Evolutionary conservation across 1,140 invertebrate genomes (phyloP).

Genomic region (Geopemphigus sp.): DNA sequence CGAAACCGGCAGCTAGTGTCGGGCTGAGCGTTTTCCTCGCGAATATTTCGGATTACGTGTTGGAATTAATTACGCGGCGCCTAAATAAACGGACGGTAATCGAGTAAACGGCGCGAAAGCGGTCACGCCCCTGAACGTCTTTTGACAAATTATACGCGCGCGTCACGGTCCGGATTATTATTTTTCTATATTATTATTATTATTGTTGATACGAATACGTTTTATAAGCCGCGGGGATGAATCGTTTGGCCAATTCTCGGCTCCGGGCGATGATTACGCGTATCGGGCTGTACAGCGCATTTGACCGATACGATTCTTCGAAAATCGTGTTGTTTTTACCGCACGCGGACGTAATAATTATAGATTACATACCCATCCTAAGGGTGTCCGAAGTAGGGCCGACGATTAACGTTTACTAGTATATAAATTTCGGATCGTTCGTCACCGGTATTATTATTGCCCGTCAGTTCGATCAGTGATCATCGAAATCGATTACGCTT

Average conservation of each 20-base stretch:
- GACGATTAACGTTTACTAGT: background rate
- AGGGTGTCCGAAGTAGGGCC: slow-evolving; percentile 36
- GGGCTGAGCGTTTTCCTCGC: background rate
- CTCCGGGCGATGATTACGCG: slow-evolving; percentile 7
- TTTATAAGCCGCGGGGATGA: slow-evolving; percentile 1
- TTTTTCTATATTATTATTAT: background rate
- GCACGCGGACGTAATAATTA: background rate
- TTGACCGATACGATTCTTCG: slow-evolving; percentile 28
- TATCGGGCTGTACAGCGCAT: background rate
- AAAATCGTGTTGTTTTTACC: slow-evolving; percentile 17
- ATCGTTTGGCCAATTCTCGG: background rate
- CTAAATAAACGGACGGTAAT: background rate
- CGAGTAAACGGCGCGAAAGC: background rate
- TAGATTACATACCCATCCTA: slow-evolving; percentile 18
- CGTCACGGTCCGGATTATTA: background rate
- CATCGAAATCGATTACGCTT: background rate
- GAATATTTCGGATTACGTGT: too few species aligned
- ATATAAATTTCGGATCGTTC: slow-evolving; percentile 34
- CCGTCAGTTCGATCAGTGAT: slow-evolving; percentile 19
- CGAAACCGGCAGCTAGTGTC: too few species aligned
- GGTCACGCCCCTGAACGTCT: background rate
- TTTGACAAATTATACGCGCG: background rate
- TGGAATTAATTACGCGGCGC: background rate
- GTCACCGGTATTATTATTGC: background rate
- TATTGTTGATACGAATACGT: background rate